Conservation (phyloP, 1,140 invertebrate genomes). For the Augochlora pura region DNA sequence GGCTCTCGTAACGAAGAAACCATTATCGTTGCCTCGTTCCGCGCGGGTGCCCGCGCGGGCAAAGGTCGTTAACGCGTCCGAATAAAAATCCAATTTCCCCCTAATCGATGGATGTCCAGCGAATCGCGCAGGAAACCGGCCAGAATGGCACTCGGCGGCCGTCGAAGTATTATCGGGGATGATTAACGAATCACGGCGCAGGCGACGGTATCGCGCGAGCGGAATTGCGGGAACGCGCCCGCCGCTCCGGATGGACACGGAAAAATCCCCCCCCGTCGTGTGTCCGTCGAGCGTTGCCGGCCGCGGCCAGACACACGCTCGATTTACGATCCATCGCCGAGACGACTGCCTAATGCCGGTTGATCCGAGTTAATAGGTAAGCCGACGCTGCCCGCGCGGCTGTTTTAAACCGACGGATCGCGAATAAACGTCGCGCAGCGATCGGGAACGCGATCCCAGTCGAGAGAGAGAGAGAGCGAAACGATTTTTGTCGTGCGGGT, state of each 20-base stretch:
- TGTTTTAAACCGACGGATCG: slow-evolving; percentile 3
- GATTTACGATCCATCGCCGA: slow-evolving; percentile 8
- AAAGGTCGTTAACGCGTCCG: background rate
- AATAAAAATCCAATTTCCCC: slow-evolving; percentile 1
- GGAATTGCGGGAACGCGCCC: no score
- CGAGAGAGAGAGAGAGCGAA: no score
- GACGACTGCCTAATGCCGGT: background rate
- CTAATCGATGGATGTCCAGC: background rate
- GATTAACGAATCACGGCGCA: background rate
- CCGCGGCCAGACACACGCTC: background rate
- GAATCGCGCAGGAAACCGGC: background rate
- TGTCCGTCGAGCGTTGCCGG: background rate
- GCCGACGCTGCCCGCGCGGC: background rate
- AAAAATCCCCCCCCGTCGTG: no score
- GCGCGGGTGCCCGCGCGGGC: background rate
- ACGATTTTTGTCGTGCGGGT: no score
- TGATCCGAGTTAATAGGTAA: background rate
- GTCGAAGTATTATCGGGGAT: no score
- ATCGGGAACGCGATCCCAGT: no score
- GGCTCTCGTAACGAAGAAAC: background rate
- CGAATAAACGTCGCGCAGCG: background rate
- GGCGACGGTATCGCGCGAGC: no score
- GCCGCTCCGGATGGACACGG: no score
- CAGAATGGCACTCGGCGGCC: background rate
- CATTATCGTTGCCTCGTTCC: background rate